Evolutionary conservation across 2,888 invertebrate genomes (phyloP).

Genomic region (Limnephilus lunatus): DNA sequence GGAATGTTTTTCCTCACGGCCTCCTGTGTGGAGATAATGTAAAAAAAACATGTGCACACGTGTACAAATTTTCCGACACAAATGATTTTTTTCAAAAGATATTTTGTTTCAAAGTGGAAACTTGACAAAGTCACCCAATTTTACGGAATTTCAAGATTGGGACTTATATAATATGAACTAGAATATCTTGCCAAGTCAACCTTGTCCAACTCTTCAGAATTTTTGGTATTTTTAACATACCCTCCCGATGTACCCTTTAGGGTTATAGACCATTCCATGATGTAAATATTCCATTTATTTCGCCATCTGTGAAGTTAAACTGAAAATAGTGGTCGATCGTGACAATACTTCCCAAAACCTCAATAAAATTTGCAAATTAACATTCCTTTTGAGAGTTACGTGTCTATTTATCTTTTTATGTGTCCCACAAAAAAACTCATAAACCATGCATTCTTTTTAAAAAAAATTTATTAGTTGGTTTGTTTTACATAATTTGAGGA

Average conservation of each 20-base stretch:
- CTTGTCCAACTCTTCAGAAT: background rate
- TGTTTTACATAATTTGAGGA: no score
- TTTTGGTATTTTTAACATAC: background rate
- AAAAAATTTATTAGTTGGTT: no score
- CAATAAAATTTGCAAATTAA: background rate
- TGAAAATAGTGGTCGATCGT: background rate
- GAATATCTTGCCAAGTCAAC: background rate
- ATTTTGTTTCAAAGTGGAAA: no score
- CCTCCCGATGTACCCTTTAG: background rate
- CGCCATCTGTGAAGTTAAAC: background rate
- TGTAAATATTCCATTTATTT: background rate
- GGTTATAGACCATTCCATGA: background rate
- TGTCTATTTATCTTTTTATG: background rate
- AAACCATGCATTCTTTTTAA: no score
- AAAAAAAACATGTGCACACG: no score
- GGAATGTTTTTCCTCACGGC: no score
- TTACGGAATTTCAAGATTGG: background rate
- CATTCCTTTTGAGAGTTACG: background rate
- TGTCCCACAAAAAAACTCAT: no score
- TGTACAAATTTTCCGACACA: no score
- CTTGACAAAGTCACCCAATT: background rate
- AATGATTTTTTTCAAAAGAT: no score
- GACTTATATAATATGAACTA: background rate
- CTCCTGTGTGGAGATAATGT: no score
- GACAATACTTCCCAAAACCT: background rate